Evolutionary conservation across 2,113 vertebrate species (phyloP).

Genomic region (Rhinoderma darwinii): DNA sequence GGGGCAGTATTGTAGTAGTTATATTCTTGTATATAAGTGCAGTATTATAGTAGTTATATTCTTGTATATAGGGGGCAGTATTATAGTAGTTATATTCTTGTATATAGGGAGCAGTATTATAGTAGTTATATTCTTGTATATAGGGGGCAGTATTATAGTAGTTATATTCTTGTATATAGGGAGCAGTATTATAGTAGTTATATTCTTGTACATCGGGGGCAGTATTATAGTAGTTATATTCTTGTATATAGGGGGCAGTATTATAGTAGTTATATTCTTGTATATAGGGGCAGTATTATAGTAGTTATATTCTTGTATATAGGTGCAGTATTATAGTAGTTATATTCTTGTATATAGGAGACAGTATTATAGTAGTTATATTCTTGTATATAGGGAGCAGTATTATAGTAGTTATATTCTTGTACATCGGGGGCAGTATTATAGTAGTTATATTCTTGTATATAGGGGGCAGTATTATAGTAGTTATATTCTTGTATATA

Average conservation of each 20-base stretch:
- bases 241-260: background rate
- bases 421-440: background rate
- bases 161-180: too few relatives aligned
- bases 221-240: constrained; percentile 8
- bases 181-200: too few relatives aligned
- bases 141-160: too few relatives aligned
- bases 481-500: constrained; percentile 2
- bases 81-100: too few relatives aligned
- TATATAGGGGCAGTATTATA: constrained; percentile 1
- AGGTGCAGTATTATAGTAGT: background rate
- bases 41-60: too few relatives aligned
- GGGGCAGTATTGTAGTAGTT: too few relatives aligned
- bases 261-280: background rate
- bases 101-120: too few relatives aligned
- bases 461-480: background rate
- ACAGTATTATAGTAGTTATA: constrained; percentile 15
- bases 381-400: background rate
- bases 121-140: too few relatives aligned
- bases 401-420: background rate
- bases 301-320: constrained; percentile 8
- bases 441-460: background rate
- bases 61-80: too few relatives aligned
- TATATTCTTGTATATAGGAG: constrained; percentile 7
- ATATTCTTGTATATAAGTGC: too few relatives aligned
- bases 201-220: too few relatives aligned